phyloP scores from a whole-genome alignment of 2,888 invertebrate species.

The Ptilodon capucinus region DNA sequence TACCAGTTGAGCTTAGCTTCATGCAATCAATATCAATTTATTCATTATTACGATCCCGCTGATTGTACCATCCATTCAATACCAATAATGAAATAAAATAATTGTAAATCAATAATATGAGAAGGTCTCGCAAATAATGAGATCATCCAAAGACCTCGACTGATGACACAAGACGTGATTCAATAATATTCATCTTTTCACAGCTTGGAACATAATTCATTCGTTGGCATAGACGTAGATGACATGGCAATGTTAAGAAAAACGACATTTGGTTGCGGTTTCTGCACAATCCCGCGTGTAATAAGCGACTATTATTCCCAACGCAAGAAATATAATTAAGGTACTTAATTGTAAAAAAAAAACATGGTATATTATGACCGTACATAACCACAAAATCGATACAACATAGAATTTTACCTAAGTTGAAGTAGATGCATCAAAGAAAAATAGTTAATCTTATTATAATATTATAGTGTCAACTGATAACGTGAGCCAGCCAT shows the following conservation, averaged over 20 bases:
- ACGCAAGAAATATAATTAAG: constrained; percentile 20
- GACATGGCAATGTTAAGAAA: constrained; percentile 22
- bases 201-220: constrained; percentile 29
- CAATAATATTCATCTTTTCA: constrained; percentile 42
- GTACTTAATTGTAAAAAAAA: constrained; percentile 17
- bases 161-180: constrained; percentile 67
- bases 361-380: neutral
- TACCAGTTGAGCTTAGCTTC: constrained; percentile 12
- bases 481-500: constrained; percentile 52
- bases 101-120: constrained; percentile 48
- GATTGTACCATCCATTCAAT: constrained; percentile 14
- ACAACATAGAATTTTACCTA: neutral
- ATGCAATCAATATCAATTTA: constrained; percentile 31
- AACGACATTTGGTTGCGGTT: constrained; percentile 31
- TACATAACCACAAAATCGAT: neutral
- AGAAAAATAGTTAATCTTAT: neutral
- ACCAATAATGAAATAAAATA: constrained; percentile 22
- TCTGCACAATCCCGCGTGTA: constrained; percentile 10
- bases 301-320: constrained; percentile 14
- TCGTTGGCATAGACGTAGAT: constrained; percentile 21
- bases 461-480: constrained; percentile 40
- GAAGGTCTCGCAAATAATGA: constrained; percentile 61
- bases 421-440: too few species aligned
- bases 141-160: constrained; percentile 64
- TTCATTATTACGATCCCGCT: constrained; percentile 20